Base-by-base conservation (phyloP, 2,888 invertebrate species). In the Diadromus collaris region DNA sequence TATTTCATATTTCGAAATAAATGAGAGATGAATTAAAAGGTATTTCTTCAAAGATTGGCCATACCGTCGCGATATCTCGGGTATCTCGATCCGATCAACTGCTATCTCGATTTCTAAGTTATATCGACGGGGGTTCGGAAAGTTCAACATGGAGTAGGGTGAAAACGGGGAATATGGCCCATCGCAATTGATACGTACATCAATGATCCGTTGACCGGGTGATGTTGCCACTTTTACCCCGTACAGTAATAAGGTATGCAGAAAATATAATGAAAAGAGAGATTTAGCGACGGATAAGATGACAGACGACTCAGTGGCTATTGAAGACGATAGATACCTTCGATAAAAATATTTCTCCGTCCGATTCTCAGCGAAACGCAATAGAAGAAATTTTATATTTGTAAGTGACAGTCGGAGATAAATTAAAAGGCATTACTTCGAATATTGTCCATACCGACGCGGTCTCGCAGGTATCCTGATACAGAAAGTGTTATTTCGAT, bases 401-500 rank as follows among this genome's bases (percentile, higher is more conserved):
- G n/a, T n/a, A n/a, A n/a, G n/a, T n/a, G n/a, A n/a, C n/a, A n/a
- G 51, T 56, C 34, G 65, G n/a, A n/a, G n/a, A n/a, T n/a, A n/a
- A n/a, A n/a, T n/a, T n/a, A n/a, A n/a, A n/a, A n/a, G n/a, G n/a
- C 85, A 84, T 85, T 86, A 84, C 78, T 80, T 81, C 73, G 67
- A 54, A 44, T 46, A 64, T 76, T 56, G 44, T 65, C 27, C 34
- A 60, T 75, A 38, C 68, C 73, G 10, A 21, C n/a, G 51, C 41
- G 10, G 44, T 67, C 58, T 51, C 71, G 61, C 73, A 34, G 60
- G 34, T 46, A 74, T 78, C 58, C 21, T 46, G 69, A 70, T 71
- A 54, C 69, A 70, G 64, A 60, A 76, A 79, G 63, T 46, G 24
- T 64, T 65, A 76, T 69, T 51, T 65, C 76, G 60, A 76, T 73